A percentile compares a stretch with the other conserved stretches of the same genome.
phyloP scores from a whole-genome alignment of 2,113 vertebrate species.

The Chloropsis cyanopogon region DNA sequence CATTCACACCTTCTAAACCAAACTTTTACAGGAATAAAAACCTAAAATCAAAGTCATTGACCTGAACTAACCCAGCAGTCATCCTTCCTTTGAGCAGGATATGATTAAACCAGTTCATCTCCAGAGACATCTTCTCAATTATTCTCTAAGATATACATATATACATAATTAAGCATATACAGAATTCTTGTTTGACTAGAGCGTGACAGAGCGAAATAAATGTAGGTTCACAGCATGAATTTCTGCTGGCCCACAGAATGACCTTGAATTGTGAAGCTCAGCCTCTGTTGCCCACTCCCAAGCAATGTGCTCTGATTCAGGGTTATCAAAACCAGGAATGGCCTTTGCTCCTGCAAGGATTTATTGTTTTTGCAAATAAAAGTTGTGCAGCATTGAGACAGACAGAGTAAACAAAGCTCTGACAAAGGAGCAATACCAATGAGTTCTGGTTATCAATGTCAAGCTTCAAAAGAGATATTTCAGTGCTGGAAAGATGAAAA shows the following conservation, averaged over 20 bases:
- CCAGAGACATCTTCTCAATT: background rate
- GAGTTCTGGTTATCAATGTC: conserved; percentile 17
- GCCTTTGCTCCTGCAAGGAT: conserved; percentile 17
- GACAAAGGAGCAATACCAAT: conserved; percentile 21
- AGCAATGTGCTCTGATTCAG: background rate
- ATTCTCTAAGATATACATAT: background rate
- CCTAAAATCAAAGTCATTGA: background rate
- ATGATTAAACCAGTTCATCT: background rate
- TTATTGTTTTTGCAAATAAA: conserved; percentile 1
- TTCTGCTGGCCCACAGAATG: background rate
- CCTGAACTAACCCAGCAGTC: background rate
- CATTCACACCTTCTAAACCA: background rate
- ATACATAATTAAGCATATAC: background rate
- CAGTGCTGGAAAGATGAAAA: background rate
- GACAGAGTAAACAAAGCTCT: background rate
- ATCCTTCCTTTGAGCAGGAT: background rate
- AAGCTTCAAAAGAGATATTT: conserved; percentile 3
- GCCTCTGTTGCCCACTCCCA: background rate
- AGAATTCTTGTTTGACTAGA: background rate
- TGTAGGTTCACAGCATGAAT: background rate
- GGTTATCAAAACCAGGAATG: conserved; percentile 1
- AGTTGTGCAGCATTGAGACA: background rate
- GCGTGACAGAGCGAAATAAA: background rate
- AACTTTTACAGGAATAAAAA: background rate
- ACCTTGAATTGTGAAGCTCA: background rate